Base-by-base conservation (phyloP, 2,113 vertebrate genomes). In the Furnarius figulus region DNA sequence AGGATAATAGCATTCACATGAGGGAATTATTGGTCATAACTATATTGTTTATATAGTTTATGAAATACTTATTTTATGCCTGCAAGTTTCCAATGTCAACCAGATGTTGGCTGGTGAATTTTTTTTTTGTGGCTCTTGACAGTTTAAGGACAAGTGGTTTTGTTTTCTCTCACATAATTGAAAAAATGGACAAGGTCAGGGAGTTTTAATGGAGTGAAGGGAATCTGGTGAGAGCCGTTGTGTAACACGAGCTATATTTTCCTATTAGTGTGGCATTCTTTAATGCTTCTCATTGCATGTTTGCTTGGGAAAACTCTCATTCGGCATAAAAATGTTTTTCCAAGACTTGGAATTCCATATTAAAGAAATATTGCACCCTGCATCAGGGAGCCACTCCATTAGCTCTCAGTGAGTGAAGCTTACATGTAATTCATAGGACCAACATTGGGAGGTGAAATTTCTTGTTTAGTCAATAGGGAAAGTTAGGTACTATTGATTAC, bases 1-100 rank as follows among this genome's bases (percentile, higher is more conserved):
- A 49, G 56, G 76, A 75, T 82, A 87, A 82, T 68, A 61, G 17
- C 78, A 65, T 90, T 94, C 78, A 53, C 37, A 24, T 72, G 49
- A 28, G 14, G 15, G 10, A 73, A 65, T 91, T 82, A 65, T 44
- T 87, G 30, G 37, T 85, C 37, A 16, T 75, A 85, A 82, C 49
- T 75, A 4, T 75, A 56, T 72, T 91, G 56, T 85, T 81, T 75
- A 52, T 93, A 31, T 72, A 56, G 63, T 79, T 94, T 76, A 72
- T 91, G 40, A 85, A 93, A 82, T 85, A 79, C 35, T 87, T 91
- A 59, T 49, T 95, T 82, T 90, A 67, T 88, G 72, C 40, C 15
- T 88, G 23, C 28, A 58, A 70, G 22, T 93, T 94, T 92, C 63
- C 67, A 76, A 50, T 73, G 44, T 73, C 59, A 93, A 65, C 42